Percentiles rank a stretch among this genome's conserved stretches.
phyloP scores from a whole-genome alignment of 2,113 vertebrate species.

The Stictonetta naevosa region DNA sequence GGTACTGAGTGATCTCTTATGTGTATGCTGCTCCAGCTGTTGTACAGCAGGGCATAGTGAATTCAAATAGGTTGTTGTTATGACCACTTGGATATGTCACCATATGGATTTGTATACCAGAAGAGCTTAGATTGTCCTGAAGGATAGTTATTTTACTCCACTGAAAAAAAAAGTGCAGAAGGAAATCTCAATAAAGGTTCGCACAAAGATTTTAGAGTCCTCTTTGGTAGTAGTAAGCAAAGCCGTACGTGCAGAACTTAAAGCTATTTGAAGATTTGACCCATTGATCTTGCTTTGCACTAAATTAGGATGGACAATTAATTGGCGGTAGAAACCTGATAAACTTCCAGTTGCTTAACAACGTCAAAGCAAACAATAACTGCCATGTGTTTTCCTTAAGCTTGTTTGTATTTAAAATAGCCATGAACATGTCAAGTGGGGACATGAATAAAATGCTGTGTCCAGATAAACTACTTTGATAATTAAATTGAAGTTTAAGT shows the following conservation, averaged over 20 bases:
- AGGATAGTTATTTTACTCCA: background rate
- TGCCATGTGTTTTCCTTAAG: constrained; percentile 38
- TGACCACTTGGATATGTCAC: background rate
- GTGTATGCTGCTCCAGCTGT: background rate
- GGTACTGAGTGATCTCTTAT: background rate
- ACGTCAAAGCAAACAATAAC: constrained; percentile 65
- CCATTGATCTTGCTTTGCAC: constrained; percentile 16
- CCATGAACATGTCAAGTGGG: constrained; percentile 16
- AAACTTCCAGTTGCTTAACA: constrained; percentile 71
- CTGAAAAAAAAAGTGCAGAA: background rate
- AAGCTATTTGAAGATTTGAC: constrained; percentile 60
- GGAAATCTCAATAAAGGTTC: background rate
- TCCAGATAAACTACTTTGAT: background rate
- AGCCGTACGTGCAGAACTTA: background rate
- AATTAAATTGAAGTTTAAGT: constrained; percentile 9
- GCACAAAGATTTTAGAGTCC: rapidly evolving
- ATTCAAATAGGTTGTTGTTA: background rate
- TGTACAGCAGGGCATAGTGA: background rate
- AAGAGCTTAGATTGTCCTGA: background rate
- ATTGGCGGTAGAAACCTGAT: constrained; percentile 62
- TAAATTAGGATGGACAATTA: constrained; percentile 38
- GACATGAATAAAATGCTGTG: constrained; percentile 22
- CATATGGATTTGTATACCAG: background rate
- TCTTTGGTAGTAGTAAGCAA: background rate
- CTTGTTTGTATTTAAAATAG: constrained; percentile 70